A percentile compares a stretch with the other conserved stretches of the same genome.
These are phyloP conservation scores for Ara ararauna DNA, from an alignment of 2,797 vertebrate species.

Conservation along the genomic window DNA sequence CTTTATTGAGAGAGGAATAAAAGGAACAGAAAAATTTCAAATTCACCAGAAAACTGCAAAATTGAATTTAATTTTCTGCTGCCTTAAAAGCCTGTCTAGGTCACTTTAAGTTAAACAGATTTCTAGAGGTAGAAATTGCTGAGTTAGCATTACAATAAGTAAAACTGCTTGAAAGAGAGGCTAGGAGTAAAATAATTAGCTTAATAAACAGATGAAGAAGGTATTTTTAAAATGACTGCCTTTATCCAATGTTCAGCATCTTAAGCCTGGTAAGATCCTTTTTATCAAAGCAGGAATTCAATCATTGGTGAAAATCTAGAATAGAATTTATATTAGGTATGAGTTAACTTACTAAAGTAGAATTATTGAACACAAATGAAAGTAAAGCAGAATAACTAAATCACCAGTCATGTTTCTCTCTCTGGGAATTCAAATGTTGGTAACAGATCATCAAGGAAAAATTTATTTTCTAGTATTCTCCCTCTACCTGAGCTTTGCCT, in stretches of 20 bases:
- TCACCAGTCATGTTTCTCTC: background rate
- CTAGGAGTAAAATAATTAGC: slow-evolving; percentile 28
- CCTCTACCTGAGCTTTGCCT: background rate
- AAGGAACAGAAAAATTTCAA: slow-evolving; percentile 15
- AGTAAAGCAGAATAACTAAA: background rate
- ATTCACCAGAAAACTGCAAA: slow-evolving; percentile 15
- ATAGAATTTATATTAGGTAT: background rate
- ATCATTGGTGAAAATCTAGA: background rate
- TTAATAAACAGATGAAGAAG: slow-evolving; percentile 43
- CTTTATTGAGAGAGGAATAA: slow-evolving; percentile 25
- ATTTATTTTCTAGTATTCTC: background rate
- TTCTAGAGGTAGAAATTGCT: slow-evolving; percentile 37
- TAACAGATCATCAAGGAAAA: background rate
- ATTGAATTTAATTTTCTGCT: background rate
- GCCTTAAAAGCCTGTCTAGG: background rate
- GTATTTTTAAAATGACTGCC: background rate
- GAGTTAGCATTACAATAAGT: slow-evolving; percentile 21
- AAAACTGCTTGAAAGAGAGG: background rate
- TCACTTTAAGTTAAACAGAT: slow-evolving; percentile 31
- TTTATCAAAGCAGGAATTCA: background rate
- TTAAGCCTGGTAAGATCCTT: background rate
- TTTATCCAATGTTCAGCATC: background rate
- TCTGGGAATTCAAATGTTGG: background rate
- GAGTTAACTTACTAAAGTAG: background rate
- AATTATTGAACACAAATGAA: background rate